A percentile compares a stretch with the other conserved stretches of the same genome.
Evolutionary conservation across 1,140 invertebrate genomes (phyloP).

Genomic region (Teleogryllus occipitalis): DNA sequence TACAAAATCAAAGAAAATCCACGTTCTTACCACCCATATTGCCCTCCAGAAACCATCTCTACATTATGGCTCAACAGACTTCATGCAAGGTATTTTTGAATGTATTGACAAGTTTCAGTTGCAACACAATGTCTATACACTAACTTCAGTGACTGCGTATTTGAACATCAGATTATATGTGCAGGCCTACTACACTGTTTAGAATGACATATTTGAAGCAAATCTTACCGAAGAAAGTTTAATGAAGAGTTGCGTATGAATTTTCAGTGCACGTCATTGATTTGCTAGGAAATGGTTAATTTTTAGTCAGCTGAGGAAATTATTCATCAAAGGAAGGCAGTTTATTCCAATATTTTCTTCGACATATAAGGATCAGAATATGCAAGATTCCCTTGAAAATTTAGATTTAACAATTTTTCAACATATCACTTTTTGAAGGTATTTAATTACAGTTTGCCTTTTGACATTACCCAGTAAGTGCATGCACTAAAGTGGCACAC

Average conservation of each 20-base stretch:
- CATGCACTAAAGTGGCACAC: neutral
- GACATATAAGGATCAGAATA: neutral
- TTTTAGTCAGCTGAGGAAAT: neutral
- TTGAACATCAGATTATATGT: slow-evolving; percentile 1
- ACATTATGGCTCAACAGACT: neutral
- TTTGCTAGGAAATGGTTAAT: neutral
- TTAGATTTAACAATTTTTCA: neutral
- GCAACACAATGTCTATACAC: neutral
- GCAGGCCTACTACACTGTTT: neutral
- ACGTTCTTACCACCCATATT: neutral
- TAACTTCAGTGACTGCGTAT: neutral
- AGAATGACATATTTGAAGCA: neutral
- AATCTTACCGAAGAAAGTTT: neutral
- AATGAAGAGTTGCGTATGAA: neutral
- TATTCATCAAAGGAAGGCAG: neutral
- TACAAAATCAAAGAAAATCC: neutral
- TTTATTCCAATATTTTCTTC: neutral
- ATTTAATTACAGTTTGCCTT: neutral
- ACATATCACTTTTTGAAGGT: neutral
- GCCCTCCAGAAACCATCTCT: neutral
- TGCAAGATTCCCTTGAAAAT: neutral
- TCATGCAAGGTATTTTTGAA: neutral
- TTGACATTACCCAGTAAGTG: neutral
- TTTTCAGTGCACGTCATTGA: neutral
- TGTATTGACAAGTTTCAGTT: neutral